phyloP scores from a whole-genome alignment of 2,797 vertebrate species.

The Mallotus villosus region DNA sequence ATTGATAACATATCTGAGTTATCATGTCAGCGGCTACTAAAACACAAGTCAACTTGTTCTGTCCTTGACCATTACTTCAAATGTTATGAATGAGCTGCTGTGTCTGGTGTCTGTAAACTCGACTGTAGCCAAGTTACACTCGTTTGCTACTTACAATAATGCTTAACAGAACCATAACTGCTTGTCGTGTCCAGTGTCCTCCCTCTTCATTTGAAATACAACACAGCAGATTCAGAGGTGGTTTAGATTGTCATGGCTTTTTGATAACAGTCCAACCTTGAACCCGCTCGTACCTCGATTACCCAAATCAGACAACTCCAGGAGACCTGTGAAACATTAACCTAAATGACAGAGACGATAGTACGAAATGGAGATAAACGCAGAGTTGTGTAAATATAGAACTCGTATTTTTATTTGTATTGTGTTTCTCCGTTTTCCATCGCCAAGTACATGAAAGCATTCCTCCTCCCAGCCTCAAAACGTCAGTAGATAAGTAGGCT shows the following conservation, averaged over 20 bases:
- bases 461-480: neutral
- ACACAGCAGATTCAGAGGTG: conserved; percentile 5
- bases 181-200: no score
- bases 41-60: neutral
- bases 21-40: neutral
- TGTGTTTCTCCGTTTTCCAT: neutral
- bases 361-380: conserved; percentile 50
- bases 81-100: conserved; percentile 11
- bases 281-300: conserved; percentile 45
- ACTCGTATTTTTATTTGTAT: neutral
- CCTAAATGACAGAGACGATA: conserved; percentile 40
- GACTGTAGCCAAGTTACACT: neutral
- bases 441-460: neutral
- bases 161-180: neutral
- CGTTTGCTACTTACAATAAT: neutral
- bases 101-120: neutral
- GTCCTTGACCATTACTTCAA: neutral
- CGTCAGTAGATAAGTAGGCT: neutral
- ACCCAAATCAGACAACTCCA: conserved; percentile 30
- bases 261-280: conserved; percentile 65
- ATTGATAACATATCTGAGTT: neutral
- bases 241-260: conserved; percentile 37
- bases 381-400: conserved; percentile 42
- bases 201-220: neutral
- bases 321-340: conserved; percentile 59